Evolutionary conservation across 2,797 vertebrate species (phyloP), one percentile per base, ranked within the genome.

Genomic region (Phrynocephalus vlangalii): DNA sequence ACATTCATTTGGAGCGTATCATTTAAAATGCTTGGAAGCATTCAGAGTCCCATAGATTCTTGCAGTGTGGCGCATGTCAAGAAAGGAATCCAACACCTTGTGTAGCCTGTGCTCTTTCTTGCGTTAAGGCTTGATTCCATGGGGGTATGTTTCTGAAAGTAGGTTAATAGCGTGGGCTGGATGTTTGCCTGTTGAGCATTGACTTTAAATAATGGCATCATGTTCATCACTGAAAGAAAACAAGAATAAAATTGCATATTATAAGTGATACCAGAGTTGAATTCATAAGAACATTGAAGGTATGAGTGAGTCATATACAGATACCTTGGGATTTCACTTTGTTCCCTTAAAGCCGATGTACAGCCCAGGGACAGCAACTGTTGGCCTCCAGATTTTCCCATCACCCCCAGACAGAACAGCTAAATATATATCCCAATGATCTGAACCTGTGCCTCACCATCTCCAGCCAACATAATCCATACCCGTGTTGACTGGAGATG

Each of bases 171-270:
- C 15, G 78, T 67, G 20, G 76, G 76, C 86, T 78, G 79, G 85
- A 26, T 15, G 50, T 76, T 8, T 72, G 48, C 86, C 80, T 85
- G 91, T 80, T 84, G 87, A 84, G 87, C 86, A 84, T 70, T 76
- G 85, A 92, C 82, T 92, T 96, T 97, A 98, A 94, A 98, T 97
- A 94, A 98, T 97, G 85, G 97, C 97, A 88, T 98, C 97, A 0
- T 97, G 97, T 96, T 98, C 97, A 84, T 97, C 97, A 24, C 97
- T 98, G 96, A 60, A 96, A 0, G 93, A 88, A 95, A 93, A 96
- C 85, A 91, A 88, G 38, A 44, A 44, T 44, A 63, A 87, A 87
- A 95, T 89, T 94, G 75, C 1, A 16, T 75, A 18, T 11, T 2
- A 28, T 68, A 67, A 67, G 30, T 80, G 68, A n/a, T n/a, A 67